phyloP scores from a whole-genome alignment of 2,888 invertebrate species.

The Aplocera efformata region DNA sequence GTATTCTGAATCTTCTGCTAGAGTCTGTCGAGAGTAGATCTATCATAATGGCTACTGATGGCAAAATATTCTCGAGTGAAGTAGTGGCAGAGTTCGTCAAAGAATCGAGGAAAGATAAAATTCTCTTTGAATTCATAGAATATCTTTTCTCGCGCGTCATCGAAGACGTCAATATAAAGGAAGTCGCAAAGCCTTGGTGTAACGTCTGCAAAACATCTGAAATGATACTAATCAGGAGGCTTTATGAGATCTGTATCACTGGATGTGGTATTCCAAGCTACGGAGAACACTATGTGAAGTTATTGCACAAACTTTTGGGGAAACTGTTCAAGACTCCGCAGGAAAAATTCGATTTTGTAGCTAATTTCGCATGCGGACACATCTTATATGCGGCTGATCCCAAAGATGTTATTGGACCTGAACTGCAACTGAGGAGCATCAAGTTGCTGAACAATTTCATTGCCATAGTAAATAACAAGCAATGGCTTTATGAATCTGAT shows the following conservation, averaged over 20 bases:
- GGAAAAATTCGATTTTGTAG: conserved; percentile 78
- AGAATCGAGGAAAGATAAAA: conserved; percentile 59
- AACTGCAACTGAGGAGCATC: conserved; percentile 76
- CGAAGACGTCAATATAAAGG: conserved; percentile 59
- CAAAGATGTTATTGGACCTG: conserved; percentile 65
- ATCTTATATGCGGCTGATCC: conserved; percentile 63
- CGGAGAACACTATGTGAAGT: conserved; percentile 52
- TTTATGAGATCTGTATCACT: conserved; percentile 72
- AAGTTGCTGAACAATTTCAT: conserved; percentile 58
- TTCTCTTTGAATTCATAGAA: conserved; percentile 79
- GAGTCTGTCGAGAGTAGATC: conserved; percentile 59
- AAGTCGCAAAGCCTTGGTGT: conserved; percentile 62
- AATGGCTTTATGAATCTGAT: conserved; percentile 66
- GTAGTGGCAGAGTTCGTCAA: conserved; percentile 55
- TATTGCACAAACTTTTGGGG: conserved; percentile 68
- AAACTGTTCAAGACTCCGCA: conserved; percentile 60
- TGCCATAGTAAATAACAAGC: conserved; percentile 41
- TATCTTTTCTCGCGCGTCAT: conserved; percentile 76
- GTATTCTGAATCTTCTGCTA: conserved; percentile 63
- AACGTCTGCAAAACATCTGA: conserved; percentile 63
- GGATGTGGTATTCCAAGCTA: conserved; percentile 66
- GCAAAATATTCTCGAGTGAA: conserved; percentile 44
- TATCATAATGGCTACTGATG: conserved; percentile 50
- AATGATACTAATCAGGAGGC: conserved; percentile 56
- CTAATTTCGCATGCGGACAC: conserved; percentile 78